A percentile compares a stretch with the other conserved stretches of the same genome.
These are phyloP conservation scores for Nomia melanderi DNA, from an alignment of 1,140 invertebrate species.

Conservation along the genomic window DNA sequence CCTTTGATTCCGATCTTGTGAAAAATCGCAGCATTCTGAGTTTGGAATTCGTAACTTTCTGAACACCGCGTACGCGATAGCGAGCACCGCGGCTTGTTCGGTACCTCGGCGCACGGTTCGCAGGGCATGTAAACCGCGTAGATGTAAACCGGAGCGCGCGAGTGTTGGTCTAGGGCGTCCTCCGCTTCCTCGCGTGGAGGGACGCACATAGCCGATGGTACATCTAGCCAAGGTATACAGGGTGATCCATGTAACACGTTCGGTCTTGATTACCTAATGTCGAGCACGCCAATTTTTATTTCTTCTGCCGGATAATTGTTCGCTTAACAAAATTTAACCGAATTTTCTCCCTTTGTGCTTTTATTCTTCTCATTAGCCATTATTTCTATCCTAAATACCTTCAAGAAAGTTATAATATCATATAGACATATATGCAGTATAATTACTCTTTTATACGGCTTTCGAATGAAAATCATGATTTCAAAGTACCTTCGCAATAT, in stretches of 20 bases:
- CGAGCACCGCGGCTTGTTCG: conserved; percentile 43
- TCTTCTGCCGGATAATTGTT: not conserved
- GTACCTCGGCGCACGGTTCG: conserved; percentile 49
- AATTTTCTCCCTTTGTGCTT: no score
- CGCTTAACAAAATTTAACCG: no score
- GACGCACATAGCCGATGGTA: conserved; percentile 34
- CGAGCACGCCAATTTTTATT: not conserved
- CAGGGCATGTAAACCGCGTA: conserved; percentile 58
- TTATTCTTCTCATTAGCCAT: no score
- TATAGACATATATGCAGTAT: no score
- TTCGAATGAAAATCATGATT: no score
- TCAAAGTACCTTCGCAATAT: no score
- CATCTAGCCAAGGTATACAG: conserved; percentile 53
- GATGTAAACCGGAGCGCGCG: conserved; percentile 51
- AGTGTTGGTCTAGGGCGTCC: conserved; percentile 47
- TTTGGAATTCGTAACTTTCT: conserved; percentile 47
- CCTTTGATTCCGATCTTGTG: not conserved
- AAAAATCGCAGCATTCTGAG: not conserved
- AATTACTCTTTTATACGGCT: no score
- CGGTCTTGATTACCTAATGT: not conserved
- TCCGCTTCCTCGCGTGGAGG: conserved; percentile 49
- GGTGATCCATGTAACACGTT: not conserved
- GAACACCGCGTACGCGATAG: conserved; percentile 41
- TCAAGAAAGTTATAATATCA: no score
- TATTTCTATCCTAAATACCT: no score